A percentile compares a stretch with the other conserved stretches of the same genome.
Conservation (phyloP, 1,140 invertebrate species). For the Hypsibius dujardini region DNA sequence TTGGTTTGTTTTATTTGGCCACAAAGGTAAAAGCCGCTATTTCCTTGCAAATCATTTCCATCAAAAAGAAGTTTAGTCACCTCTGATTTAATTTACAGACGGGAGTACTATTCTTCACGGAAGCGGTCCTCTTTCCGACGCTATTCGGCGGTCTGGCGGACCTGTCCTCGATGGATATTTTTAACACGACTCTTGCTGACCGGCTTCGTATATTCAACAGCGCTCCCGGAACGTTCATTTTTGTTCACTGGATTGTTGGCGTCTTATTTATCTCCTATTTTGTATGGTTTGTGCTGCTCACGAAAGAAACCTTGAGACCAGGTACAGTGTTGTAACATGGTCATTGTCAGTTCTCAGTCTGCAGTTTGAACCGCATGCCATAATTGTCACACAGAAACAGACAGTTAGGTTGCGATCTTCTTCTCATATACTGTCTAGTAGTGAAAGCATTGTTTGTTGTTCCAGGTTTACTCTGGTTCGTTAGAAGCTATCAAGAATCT, state of each 20-base stretch:
- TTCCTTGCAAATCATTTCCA: neutral
- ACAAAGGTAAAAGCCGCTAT: neutral
- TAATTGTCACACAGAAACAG: too few relatives aligned
- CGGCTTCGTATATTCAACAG: conserved; percentile 68
- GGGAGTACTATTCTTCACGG: neutral
- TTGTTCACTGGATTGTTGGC: conserved; percentile 96
- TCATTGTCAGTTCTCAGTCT: too few relatives aligned
- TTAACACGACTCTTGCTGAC: conserved; percentile 34
- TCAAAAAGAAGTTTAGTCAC: too few relatives aligned
- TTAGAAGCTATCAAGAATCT: conserved; percentile 94
- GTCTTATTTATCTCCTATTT: conserved; percentile 99
- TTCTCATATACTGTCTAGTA: too few relatives aligned
- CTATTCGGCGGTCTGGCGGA: conserved; percentile 24
- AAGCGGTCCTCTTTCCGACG: conserved; percentile 24
- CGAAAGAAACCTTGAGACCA: conserved; percentile 79
- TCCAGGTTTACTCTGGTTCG: conserved; percentile 77
- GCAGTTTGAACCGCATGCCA: too few relatives aligned
- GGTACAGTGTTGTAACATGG: too few relatives aligned
- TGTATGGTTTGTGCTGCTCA: conserved; percentile 79
- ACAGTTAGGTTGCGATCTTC: too few relatives aligned
- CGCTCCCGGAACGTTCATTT: conserved; percentile 81
- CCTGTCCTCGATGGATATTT: conserved; percentile 16
- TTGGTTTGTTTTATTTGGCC: conserved; percentile 12
- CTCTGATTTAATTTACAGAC: neutral
- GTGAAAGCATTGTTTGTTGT: too few relatives aligned